phyloP scores from a whole-genome alignment of 1,140 invertebrate genomes.

The Aphaenogaster rudis region DNA sequence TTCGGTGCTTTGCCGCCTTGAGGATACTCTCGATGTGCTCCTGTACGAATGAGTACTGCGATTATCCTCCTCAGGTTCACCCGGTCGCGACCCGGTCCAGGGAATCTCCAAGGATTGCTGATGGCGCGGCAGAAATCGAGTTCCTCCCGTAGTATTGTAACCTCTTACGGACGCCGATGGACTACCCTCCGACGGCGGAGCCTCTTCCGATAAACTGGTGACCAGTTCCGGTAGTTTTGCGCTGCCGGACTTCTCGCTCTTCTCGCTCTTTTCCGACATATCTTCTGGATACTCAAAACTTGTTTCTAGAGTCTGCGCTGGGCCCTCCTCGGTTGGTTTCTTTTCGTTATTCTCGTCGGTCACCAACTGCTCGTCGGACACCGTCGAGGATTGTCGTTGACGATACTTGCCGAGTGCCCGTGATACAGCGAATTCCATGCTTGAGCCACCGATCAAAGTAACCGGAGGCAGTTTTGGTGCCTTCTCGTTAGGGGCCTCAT shows the following conservation, averaged over 20 bases:
- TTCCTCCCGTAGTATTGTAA: slow-evolving; percentile 83
- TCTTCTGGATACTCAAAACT: slow-evolving; percentile 82
- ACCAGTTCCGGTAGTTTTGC: slow-evolving; percentile 84
- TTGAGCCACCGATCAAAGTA: slow-evolving; percentile 88
- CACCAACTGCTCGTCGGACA: slow-evolving; percentile 89
- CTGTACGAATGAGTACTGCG: slow-evolving; percentile 94
- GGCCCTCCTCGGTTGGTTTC: slow-evolving; percentile 78
- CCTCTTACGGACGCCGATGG: slow-evolving; percentile 89
- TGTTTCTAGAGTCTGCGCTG: slow-evolving; percentile 76
- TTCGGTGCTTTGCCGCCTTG: slow-evolving; percentile 95
- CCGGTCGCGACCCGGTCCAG: slow-evolving; percentile 87
- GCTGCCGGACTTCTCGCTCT: slow-evolving; percentile 80
- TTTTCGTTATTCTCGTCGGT: slow-evolving; percentile 87
- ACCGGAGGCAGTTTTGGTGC: slow-evolving; percentile 88
- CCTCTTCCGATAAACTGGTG: slow-evolving; percentile 85
- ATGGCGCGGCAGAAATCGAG: slow-evolving; percentile 89
- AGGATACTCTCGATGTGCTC: slow-evolving; percentile 94
- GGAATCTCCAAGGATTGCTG: slow-evolving; percentile 94
- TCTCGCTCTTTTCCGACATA: slow-evolving; percentile 81
- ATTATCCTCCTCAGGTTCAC: slow-evolving; percentile 93
- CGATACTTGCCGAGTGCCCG: slow-evolving; percentile 94
- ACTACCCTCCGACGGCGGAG: slow-evolving; percentile 88
- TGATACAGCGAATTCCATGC: slow-evolving; percentile 94
- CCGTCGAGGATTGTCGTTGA: slow-evolving; percentile 91
- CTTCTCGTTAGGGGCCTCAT: slow-evolving; percentile 87